Evolutionary conservation across 2,797 vertebrate species (phyloP).

Genomic region (Lemur catta): DNA sequence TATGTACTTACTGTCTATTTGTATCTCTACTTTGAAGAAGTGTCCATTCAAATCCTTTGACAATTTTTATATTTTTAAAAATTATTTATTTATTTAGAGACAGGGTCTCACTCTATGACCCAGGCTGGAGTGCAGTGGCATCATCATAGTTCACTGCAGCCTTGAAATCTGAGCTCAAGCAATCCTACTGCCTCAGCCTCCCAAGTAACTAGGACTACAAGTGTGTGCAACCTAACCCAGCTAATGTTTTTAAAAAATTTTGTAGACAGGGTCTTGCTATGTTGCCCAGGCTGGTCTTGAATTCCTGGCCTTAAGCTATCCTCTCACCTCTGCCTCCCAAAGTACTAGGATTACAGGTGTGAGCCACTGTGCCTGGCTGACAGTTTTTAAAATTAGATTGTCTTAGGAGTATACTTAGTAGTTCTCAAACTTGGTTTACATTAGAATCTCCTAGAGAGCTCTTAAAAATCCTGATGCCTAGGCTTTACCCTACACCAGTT

Average conservation of each 20-base stretch:
- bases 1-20: not conserved
- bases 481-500: not conserved
- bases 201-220: no score
- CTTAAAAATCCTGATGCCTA: not conserved
- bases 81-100: not conserved
- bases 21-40: not conserved
- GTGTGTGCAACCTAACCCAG: no score
- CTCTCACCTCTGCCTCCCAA: no score
- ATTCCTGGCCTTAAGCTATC: no score
- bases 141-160: not conserved
- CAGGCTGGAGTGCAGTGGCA: not conserved
- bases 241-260: no score
- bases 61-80: not conserved
- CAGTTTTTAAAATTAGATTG: not conserved
- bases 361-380: not conserved
- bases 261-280: no score
- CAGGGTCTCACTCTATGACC: not conserved
- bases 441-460: not conserved
- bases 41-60: conserved; percentile 40
- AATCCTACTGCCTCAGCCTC: not conserved
- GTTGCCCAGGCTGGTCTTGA: no score
- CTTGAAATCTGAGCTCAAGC: not conserved
- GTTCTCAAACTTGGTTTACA: conserved; percentile 1
- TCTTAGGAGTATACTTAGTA: conserved; percentile 14
- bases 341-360: not conserved